Conservation (phyloP, 2,888 invertebrate genomes). For the Dicyrtoma fusca region DNA sequence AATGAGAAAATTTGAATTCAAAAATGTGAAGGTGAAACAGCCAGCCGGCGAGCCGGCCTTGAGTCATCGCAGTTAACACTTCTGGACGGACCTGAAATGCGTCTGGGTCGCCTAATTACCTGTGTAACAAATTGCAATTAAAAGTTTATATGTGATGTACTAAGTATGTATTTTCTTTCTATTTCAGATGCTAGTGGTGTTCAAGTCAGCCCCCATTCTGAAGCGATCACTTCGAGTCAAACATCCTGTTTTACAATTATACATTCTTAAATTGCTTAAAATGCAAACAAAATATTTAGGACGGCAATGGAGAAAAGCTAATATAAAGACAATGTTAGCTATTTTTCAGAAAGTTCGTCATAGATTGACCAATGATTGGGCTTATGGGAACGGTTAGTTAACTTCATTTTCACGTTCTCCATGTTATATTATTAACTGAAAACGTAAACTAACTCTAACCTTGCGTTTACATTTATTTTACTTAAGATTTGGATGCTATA, state of each 20-base stretch:
- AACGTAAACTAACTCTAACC: neutral
- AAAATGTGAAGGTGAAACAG: too few relatives aligned
- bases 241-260: constrained; percentile 96
- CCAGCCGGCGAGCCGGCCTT: too few relatives aligned
- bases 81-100: too few relatives aligned
- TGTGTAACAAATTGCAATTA: too few relatives aligned
- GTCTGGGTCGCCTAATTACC: too few relatives aligned
- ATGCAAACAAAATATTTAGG: constrained; percentile 99
- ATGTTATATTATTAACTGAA: constrained; percentile 3
- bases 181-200: constrained; percentile 89
- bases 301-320: constrained; percentile 97
- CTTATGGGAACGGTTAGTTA: constrained; percentile 84
- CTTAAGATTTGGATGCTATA: constrained; percentile 84
- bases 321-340: constrained; percentile 99
- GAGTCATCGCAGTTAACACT: too few relatives aligned
- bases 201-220: constrained; percentile 98
- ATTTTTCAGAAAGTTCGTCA: constrained; percentile 97
- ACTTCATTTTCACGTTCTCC: constrained; percentile 4
- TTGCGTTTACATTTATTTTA: constrained; percentile 6
- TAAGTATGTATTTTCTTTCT: neutral
- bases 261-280: constrained; percentile 94
- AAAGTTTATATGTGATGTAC: too few relatives aligned
- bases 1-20: too few relatives aligned
- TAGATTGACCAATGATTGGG: constrained; percentile 98
- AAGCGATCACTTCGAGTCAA: constrained; percentile 94